phyloP scores from a whole-genome alignment of 2,888 invertebrate species.

The Seladonia tumulorum region DNA sequence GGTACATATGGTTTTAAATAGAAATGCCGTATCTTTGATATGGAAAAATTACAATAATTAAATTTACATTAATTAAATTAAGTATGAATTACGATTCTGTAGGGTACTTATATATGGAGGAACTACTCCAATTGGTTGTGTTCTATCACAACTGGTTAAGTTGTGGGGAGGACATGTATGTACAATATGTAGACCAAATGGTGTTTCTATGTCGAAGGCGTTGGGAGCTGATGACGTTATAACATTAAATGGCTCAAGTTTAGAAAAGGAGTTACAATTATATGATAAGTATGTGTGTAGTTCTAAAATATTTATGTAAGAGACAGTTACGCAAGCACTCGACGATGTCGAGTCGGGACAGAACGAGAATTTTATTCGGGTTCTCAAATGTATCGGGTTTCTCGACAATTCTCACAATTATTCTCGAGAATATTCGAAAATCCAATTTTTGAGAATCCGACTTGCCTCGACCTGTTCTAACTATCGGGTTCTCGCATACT shows the following conservation, averaged over 20 bases:
- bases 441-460: no score
- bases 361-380: no score
- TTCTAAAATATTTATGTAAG: conserved; percentile 37
- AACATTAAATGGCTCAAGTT: conserved; percentile 77
- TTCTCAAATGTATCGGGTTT: no score
- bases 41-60: no score
- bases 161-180: conserved; percentile 86
- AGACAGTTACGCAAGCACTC: neutral
- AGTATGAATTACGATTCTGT: conserved; percentile 51
- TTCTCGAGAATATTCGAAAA: no score
- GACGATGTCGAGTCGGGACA: no score
- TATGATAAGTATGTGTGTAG: conserved; percentile 76
- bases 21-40: conserved; percentile 5
- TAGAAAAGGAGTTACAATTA: conserved; percentile 79
- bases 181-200: conserved; percentile 85
- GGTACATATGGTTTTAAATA: conserved; percentile 78
- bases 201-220: conserved; percentile 86
- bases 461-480: no score
- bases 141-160: conserved; percentile 86
- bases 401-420: no score
- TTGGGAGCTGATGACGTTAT: conserved; percentile 86
- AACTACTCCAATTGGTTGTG: conserved; percentile 87
- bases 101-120: conserved; percentile 87
- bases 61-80: no score
- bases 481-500: no score